phyloP scores from a whole-genome alignment of 1,140 invertebrate genomes.

The Choristoneura fumiferana region DNA sequence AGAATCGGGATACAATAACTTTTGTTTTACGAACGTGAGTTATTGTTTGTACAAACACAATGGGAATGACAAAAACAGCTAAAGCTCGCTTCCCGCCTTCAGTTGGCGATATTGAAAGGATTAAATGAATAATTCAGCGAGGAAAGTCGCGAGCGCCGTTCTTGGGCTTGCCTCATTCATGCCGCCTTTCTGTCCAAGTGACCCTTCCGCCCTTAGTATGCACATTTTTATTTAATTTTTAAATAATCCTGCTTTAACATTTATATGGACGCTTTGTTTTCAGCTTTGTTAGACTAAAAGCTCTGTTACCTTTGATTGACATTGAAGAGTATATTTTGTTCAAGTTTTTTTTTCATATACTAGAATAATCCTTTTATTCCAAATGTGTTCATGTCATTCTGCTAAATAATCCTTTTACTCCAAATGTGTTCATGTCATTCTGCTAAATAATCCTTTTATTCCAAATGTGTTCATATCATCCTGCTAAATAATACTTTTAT shows the following conservation, averaged over 20 bases:
- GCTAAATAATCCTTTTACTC: too few species aligned
- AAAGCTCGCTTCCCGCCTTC: slow-evolving; percentile 33
- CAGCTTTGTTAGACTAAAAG: too few species aligned
- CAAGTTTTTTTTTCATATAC: too few species aligned
- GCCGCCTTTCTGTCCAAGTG: slow-evolving; percentile 39
- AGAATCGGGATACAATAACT: slow-evolving; percentile 15
- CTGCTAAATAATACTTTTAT: too few species aligned
- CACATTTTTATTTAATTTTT: slow-evolving; percentile 44
- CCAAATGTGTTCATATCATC: too few species aligned
- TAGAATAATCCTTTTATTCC: too few species aligned
- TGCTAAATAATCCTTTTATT: too few species aligned
- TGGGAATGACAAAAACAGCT: slow-evolving; percentile 32
- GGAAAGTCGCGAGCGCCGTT: slow-evolving; percentile 39
- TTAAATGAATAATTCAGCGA: slow-evolving; percentile 51
- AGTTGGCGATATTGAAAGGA: slow-evolving; percentile 48
- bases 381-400: too few species aligned
- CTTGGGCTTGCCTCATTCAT: slow-evolving; percentile 32
- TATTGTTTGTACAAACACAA: slow-evolving; percentile 24
- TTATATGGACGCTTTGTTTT: too few species aligned
- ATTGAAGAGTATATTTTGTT: too few species aligned
- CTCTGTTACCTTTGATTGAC: too few species aligned
- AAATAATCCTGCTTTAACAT: neutral
- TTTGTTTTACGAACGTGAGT: slow-evolving; percentile 10
- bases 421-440: too few species aligned
- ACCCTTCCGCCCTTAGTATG: slow-evolving; percentile 36